These are phyloP conservation scores for Hepsetus odoe DNA, from an alignment of 2,113 vertebrate genomes.

Conservation along the genomic window DNA sequence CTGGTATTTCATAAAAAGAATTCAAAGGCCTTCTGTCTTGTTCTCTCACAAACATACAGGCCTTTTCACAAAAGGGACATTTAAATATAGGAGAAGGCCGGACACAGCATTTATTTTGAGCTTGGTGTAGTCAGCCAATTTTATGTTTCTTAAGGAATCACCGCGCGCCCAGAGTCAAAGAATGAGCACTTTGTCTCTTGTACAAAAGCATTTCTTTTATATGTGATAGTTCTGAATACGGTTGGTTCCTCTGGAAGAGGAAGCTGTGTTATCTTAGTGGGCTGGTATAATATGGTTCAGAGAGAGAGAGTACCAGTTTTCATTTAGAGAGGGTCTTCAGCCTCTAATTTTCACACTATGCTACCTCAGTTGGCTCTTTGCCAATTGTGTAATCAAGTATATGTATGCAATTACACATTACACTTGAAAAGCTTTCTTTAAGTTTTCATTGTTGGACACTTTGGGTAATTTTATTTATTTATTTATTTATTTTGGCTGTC, in stretches of 20 bases:
- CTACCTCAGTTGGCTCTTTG: background rate
- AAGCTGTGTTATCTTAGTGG: constrained; percentile 37
- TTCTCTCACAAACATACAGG: constrained; percentile 31
- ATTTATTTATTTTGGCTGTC: too few species aligned
- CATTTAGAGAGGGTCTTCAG: constrained; percentile 14
- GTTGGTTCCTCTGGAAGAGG: constrained; percentile 18
- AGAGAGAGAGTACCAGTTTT: constrained; percentile 13
- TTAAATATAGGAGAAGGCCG: constrained; percentile 48
- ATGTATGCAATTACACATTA: too few species aligned
- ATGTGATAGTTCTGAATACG: constrained; percentile 34
- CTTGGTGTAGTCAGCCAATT: constrained; percentile 36
- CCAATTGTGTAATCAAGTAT: too few species aligned
- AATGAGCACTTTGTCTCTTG: constrained; percentile 49
- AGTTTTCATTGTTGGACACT: too few species aligned
- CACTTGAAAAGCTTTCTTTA: too few species aligned
- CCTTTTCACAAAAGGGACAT: constrained; percentile 46
- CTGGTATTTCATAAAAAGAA: constrained; percentile 38
- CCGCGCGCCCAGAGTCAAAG: background rate
- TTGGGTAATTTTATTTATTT: too few species aligned
- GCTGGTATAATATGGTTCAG: background rate
- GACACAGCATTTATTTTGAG: constrained; percentile 51
- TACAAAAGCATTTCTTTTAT: constrained; percentile 11
- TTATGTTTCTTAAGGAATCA: constrained; percentile 16
- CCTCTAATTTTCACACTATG: background rate
- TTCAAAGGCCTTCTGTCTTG: constrained; percentile 48